phyloP scores from a whole-genome alignment of 2,797 vertebrate genomes.

The Characodon lateralis region DNA sequence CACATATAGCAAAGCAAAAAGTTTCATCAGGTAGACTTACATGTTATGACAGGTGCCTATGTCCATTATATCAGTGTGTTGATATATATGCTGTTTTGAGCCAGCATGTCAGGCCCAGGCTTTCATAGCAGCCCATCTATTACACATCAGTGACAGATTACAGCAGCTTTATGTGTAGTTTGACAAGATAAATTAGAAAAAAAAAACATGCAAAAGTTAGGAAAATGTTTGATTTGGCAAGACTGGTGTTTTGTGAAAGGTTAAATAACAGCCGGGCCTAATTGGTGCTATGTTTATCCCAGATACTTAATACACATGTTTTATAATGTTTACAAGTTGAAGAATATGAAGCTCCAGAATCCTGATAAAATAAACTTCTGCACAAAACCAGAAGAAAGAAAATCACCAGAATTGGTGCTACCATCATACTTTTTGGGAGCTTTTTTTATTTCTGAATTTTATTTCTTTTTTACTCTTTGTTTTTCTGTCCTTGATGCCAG shows the following conservation, averaged over 20 bases:
- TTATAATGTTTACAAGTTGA: constrained; percentile 28
- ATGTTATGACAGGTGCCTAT: constrained; percentile 78
- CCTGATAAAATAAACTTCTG: constrained; percentile 17
- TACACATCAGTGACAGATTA: constrained; percentile 54
- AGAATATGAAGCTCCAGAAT: constrained; percentile 22
- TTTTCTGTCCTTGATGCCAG: constrained; percentile 47
- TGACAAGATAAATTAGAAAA: constrained; percentile 17
- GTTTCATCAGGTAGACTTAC: constrained; percentile 64
- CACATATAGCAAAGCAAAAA: constrained; percentile 45
- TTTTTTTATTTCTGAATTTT: constrained; percentile 46
- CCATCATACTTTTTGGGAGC: background rate
- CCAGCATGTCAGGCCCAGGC: constrained; percentile 62
- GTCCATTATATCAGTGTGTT: constrained; percentile 73
- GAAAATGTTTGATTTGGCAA: constrained; percentile 18
- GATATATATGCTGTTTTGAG: constrained; percentile 67
- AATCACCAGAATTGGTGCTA: background rate
- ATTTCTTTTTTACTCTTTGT: constrained; percentile 33
- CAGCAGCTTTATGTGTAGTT: constrained; percentile 23
- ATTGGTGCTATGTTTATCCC: constrained; percentile 19
- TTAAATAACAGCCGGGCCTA: constrained; percentile 29
- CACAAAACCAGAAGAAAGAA: constrained; percentile 15
- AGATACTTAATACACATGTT: constrained; percentile 25
- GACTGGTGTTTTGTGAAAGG: constrained; percentile 33
- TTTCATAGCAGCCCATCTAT: constrained; percentile 46
- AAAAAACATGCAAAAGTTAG: constrained; percentile 8